These are phyloP conservation scores for Adelges cooleyi DNA, from an alignment of 1,140 invertebrate species.

Conservation along the genomic window DNA sequence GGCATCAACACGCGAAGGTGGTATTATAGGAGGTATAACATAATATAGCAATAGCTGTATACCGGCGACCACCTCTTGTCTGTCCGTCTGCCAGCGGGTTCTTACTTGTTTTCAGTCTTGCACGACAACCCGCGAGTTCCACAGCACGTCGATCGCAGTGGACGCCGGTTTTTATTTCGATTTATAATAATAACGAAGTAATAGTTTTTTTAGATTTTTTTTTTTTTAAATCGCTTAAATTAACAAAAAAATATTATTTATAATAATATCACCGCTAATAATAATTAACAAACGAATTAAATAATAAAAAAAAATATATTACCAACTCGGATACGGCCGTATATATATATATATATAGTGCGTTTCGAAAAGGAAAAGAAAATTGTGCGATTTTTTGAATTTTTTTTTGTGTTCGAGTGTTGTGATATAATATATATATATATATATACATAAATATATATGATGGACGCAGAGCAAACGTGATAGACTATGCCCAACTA, in stretches of 20 bases:
- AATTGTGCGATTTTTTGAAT: no score
- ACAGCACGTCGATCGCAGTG: slow-evolving; percentile 13
- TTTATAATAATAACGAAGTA: not conserved
- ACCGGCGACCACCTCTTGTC: not conserved
- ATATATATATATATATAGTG: no score
- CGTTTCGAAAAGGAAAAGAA: no score
- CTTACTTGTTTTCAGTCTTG: slow-evolving; percentile 28
- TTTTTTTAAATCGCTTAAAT: not conserved
- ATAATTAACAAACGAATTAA: no score
- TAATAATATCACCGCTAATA: no score
- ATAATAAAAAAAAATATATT: no score
- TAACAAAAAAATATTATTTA: not conserved
- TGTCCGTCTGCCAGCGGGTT: not conserved
- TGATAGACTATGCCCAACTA: slow-evolving; percentile 20
- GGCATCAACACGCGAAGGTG: slow-evolving; percentile 28
- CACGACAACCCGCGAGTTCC: slow-evolving; percentile 28
- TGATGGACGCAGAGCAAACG: slow-evolving; percentile 4
- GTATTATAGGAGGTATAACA: no score
- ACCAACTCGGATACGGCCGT: no score
- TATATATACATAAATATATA: no score
- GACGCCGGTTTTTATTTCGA: slow-evolving; percentile 3
- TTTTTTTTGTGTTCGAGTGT: not conserved
- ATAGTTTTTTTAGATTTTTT: not conserved
- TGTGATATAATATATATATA: not conserved
- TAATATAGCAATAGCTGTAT: no score